These are phyloP conservation scores for Andrena chrysosceles DNA, from an alignment of 2,888 invertebrate species.

Conservation along the genomic window DNA sequence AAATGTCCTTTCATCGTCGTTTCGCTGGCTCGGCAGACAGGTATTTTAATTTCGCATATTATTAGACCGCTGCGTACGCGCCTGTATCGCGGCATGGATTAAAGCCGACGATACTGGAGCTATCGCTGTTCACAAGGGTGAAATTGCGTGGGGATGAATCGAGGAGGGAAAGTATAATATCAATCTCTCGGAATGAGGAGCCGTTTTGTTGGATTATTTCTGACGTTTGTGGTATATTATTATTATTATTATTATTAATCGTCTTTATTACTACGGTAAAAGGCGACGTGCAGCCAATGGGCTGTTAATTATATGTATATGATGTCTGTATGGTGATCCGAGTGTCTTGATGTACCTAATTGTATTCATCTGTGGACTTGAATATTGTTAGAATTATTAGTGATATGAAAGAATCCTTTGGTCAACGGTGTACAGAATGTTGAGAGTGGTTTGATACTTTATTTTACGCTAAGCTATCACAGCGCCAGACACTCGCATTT, in stretches of 20 bases:
- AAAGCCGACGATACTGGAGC: neutral
- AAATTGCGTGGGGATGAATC: neutral
- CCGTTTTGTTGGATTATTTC: neutral
- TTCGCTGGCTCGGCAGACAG: neutral
- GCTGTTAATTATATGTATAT: too few relatives aligned
- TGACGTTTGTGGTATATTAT: neutral
- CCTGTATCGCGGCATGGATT: neutral
- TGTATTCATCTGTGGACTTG: neutral
- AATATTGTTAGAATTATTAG: neutral
- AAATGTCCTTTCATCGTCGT: slow-evolving; percentile 19
- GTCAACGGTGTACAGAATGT: neutral
- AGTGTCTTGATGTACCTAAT: neutral
- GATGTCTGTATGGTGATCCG: too few relatives aligned
- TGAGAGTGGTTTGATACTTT: neutral
- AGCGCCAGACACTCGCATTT: slow-evolving; percentile 6
- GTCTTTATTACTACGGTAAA: too few relatives aligned
- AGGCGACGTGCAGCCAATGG: too few relatives aligned
- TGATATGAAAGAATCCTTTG: neutral
- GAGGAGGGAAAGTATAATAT: neutral
- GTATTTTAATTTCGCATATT: slow-evolving; percentile 28
- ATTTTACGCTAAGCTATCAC: neutral
- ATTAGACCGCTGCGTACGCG: neutral
- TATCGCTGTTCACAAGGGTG: neutral
- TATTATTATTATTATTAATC: too few relatives aligned
- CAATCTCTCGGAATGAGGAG: neutral